Evolutionary conservation across 2,888 invertebrate species (phyloP).

Genomic region (Gymnosoma rotundatum): DNA sequence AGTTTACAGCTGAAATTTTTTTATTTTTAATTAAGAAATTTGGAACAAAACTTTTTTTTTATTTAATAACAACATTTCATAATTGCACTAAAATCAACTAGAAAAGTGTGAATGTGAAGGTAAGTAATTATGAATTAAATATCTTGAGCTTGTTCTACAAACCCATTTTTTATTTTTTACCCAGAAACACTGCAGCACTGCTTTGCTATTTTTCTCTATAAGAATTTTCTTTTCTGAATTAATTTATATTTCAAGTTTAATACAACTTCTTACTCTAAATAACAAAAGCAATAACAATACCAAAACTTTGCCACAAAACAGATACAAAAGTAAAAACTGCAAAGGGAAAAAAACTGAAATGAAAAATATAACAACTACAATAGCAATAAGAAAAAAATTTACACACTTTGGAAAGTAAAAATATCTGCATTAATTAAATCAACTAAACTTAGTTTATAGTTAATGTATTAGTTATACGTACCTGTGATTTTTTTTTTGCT

Average conservation of each 20-base stretch:
- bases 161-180: constrained; percentile 3
- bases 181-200: constrained; percentile 27
- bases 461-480: constrained; percentile 6
- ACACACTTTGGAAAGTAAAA: constrained; percentile 60
- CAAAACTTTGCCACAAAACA: constrained; percentile 30
- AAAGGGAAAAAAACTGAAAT: not conserved
- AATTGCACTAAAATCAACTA: no score
- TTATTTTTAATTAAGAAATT: no score
- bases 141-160: constrained; percentile 38
- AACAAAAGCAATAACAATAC: constrained; percentile 1
- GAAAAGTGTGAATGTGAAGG: not conserved
- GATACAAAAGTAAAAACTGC: not conserved
- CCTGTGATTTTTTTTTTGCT: not conserved
- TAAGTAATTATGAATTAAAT: constrained; percentile 38
- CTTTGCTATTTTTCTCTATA: constrained; percentile 15
- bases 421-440: constrained; percentile 69
- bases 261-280: constrained; percentile 33
- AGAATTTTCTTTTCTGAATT: constrained; percentile 17
- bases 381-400: constrained; percentile 1
- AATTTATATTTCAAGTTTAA: constrained; percentile 12
- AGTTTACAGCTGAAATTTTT: no score
- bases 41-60: no score
- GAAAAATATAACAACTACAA: not conserved
- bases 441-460: constrained; percentile 54
- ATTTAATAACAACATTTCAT: no score